Conservation (phyloP, 2,113 vertebrate genomes). For the Chaenogobius annularis region DNA sequence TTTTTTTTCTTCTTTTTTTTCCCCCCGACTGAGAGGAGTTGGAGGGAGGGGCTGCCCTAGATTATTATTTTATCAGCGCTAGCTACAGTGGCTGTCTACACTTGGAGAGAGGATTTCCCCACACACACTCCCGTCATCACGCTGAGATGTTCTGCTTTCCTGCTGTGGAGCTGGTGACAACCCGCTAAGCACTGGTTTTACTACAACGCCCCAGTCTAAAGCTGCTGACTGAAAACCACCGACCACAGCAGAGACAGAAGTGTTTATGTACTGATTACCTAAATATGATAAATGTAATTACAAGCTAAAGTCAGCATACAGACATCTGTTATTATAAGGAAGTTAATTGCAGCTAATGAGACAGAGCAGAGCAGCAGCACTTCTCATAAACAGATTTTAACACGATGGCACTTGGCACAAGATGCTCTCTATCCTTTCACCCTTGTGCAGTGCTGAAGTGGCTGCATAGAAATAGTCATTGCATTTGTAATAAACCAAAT, state of each 20-base stretch:
- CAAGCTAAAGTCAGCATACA: neutral
- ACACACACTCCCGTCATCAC: constrained; percentile 28
- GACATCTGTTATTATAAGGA: neutral
- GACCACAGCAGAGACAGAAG: neutral
- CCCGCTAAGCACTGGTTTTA: neutral
- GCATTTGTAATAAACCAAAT: neutral
- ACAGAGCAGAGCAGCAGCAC: neutral
- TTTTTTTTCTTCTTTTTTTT: neutral
- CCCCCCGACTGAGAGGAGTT: constrained; percentile 5
- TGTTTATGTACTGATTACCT: neutral
- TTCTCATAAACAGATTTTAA: constrained; percentile 7
- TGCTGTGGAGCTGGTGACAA: constrained; percentile 33
- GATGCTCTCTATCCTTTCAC: constrained; percentile 10
- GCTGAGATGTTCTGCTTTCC: constrained; percentile 32
- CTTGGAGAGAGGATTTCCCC: constrained; percentile 66
- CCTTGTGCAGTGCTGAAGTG: neutral
- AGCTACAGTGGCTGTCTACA: constrained; percentile 54
- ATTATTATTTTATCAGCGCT: constrained; percentile 78
- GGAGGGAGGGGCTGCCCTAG: constrained; percentile 70
- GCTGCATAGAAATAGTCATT: neutral
- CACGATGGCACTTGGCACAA: constrained; percentile 4
- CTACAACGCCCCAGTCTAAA: neutral
- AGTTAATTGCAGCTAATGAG: neutral
- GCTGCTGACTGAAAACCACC: neutral
- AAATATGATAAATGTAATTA: neutral